Evolutionary conservation across 2,888 invertebrate species (phyloP).

Genomic region (Melieria crassipennis): DNA sequence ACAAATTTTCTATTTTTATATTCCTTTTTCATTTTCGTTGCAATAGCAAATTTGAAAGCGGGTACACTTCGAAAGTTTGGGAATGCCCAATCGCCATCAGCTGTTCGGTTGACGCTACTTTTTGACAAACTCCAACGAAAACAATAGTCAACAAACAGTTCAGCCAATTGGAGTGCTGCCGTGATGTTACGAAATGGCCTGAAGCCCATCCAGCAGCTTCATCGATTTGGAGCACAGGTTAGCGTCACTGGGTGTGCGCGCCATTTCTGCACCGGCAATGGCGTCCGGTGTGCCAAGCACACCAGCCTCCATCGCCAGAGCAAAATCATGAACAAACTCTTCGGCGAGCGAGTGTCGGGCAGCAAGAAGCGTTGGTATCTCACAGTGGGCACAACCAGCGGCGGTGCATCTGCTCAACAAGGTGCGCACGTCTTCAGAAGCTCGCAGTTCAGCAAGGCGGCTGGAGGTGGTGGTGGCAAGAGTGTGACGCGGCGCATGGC

Average conservation of each 20-base stretch:
- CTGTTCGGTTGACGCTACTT: background rate
- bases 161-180: background rate
- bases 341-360: constrained; percentile 56
- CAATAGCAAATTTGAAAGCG: background rate
- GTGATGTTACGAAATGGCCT: constrained; percentile 29
- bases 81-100: background rate
- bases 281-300: constrained; percentile 24
- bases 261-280: background rate
- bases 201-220: background rate
- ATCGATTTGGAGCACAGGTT: too few relatives aligned
- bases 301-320: constrained; percentile 48
- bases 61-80: background rate
- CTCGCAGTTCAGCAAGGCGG: constrained; percentile 46
- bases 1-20: background rate
- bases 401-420: background rate
- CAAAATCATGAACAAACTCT: constrained; percentile 60
- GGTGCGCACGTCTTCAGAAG: constrained; percentile 41
- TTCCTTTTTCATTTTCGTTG: background rate
- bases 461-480: constrained; percentile 59
- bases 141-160: background rate
- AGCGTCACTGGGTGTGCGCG: background rate
- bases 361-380: constrained; percentile 62
- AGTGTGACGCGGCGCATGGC: constrained; percentile 70
- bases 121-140: constrained; percentile 9
- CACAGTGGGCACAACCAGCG: constrained; percentile 4